Evolutionary conservation across 1,140 invertebrate species (phyloP).

Genomic region (Pogonognathellus flavescens): DNA sequence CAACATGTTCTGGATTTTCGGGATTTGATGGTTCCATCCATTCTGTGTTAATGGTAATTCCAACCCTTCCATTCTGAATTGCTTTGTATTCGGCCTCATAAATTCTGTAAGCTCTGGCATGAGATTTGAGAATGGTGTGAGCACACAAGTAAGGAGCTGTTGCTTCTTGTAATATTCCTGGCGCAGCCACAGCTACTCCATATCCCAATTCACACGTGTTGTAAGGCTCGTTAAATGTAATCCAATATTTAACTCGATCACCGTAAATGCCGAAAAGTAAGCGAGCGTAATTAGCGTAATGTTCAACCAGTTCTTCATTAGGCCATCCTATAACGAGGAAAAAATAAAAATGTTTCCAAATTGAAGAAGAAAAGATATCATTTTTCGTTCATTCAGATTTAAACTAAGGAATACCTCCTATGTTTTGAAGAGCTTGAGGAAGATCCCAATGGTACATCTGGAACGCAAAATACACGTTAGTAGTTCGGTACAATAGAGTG

Average conservation of each 20-base stretch:
- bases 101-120: constrained; percentile 65
- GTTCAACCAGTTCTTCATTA: background rate
- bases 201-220: constrained; percentile 37
- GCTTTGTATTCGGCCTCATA: constrained; percentile 65
- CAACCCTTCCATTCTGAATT: constrained; percentile 70
- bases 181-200: background rate
- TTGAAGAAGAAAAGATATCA: no score
- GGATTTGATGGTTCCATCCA: constrained; percentile 74
- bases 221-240: constrained; percentile 67
- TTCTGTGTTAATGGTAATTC: constrained; percentile 75
- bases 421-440: constrained; percentile 64
- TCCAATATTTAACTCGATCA: constrained; percentile 66
- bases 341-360: no score
- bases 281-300: constrained; percentile 64
- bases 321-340: background rate
- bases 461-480: background rate
- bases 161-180: background rate
- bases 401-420: constrained; percentile 41
- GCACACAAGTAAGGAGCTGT: constrained; percentile 54
- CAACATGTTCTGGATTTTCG: constrained; percentile 9
- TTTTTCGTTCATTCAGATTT: no score
- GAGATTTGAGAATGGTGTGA: constrained; percentile 64
- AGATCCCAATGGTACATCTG: constrained; percentile 71
- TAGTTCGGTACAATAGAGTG: background rate
- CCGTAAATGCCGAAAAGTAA: constrained; percentile 63